Evolutionary conservation across 2,113 vertebrate species (phyloP), one percentile per base, ranked within the genome.

Genomic region (Poicephalus meyeri): DNA sequence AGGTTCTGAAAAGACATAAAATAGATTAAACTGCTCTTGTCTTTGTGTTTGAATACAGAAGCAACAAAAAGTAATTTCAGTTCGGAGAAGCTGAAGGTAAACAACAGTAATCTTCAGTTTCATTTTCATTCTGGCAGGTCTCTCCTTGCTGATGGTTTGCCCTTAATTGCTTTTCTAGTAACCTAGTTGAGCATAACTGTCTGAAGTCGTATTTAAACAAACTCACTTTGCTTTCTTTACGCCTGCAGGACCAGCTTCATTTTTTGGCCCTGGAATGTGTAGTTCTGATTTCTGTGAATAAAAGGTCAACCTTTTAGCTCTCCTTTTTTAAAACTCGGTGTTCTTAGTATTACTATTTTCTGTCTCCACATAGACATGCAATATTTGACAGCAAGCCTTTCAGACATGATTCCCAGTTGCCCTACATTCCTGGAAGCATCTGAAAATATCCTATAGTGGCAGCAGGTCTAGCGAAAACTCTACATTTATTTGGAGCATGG

Each of bases 111-210:
- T 96, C 94, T 95, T 68, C 64, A 81, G 94, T 94, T 97, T 91
- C 92, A 95, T 97, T 97, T 96, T 91, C 78, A 79, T 96, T 97
- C 92, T 83, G 89, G 70, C 64, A 94, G 74, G 71, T 92, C 80
- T 87, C 78, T 93, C 83, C 83, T 94, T 19, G 19, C 74, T 96
- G 95, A 89, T 71, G 65, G 44, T 71, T 89, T 71, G 53, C 56
- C 76, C 69, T 95, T 97, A 97, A 97, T 95, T 97, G 96, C 95
- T 97, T 96, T 97, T 95, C 92, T 82, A 89, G 94, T 90, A 83
- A 96, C 80, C 91, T 93, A 68, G 86, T 94, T 91, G 89, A 95
- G 69, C 86, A 50, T 20, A 96, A 96, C 88, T 79, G 44, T 50
- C 44, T 63, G 91, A 95, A 72, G 95, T 65, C 89, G 90, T 86